Base-by-base conservation (phyloP, 2,797 vertebrate species). In the Acropternis orthonyx region DNA sequence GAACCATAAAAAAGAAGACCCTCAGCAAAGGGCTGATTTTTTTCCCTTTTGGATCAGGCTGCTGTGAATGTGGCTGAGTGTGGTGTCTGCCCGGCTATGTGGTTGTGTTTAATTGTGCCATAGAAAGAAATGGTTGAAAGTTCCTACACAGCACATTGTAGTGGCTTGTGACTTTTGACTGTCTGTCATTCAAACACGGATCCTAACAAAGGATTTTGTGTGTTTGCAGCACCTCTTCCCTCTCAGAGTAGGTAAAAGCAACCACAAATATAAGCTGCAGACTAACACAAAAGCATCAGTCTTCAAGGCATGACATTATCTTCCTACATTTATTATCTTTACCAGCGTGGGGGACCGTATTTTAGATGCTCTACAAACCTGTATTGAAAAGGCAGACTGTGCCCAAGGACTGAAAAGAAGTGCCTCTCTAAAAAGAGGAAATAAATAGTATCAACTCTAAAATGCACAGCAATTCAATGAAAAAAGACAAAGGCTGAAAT, bases 81-180 rank as follows among this genome's bases (percentile, higher is more conserved):
- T 24, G 94, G 85, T 88, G 90, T 37, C 46, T 85, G 71, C 79
- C 85, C 77, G 72, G 88, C 88, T 78, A 55, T 55, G 91, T 78
- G 90, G 67, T 73, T 96, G 82, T 48, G 27, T 22, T 78, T 22
- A 24, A 56, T 73, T 89, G 61, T 59, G 83, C 84, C 76, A 37
- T 4, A 49, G 77, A 81, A 94, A 82, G 39, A 46, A 89, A 89
- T 34, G 68, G 90, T 22, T 95, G 71, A 48, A 96, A 92, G 94
- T 83, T 96, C 91, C 80, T 91, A 41, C 91, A 17, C 48, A 83
- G 51, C 43, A 44, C 66, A 24, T 8, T 71, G 72, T 28, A 44
- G 75, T n/a, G 66, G 30, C 24, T 61, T 66, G 37, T 48, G 77
- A 19, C 32, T 73, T 83, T 88, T 36, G 51, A 27, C n/a, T 30